phyloP scores from a whole-genome alignment of 2,113 vertebrate species.

The Bostrychus sinensis region DNA sequence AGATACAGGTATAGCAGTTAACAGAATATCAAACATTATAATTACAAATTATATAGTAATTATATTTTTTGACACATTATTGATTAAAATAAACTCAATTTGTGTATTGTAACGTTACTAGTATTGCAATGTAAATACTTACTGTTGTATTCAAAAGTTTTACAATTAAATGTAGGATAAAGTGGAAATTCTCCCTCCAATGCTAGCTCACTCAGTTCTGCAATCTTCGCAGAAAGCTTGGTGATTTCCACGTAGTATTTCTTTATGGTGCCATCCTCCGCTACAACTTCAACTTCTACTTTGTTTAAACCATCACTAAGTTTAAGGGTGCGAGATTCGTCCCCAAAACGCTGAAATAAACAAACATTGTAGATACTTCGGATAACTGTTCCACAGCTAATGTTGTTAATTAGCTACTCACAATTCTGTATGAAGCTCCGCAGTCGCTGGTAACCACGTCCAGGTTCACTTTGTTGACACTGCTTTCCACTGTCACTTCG shows the following conservation, averaged over 20 bases:
- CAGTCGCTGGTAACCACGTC: slow-evolving; percentile 58
- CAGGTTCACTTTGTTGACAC: slow-evolving; percentile 43
- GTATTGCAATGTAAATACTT: slow-evolving; percentile 40
- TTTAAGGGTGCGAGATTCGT: slow-evolving; percentile 53
- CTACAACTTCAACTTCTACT: slow-evolving; percentile 69
- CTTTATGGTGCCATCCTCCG: slow-evolving; percentile 74
- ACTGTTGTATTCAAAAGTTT: slow-evolving; percentile 64
- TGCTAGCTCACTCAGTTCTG: slow-evolving; percentile 60
- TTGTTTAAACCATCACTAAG: slow-evolving; percentile 66
- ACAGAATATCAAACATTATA: neutral
- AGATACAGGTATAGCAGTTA: too few species aligned
- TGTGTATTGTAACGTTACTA: too few species aligned
- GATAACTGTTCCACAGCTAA: too few species aligned
- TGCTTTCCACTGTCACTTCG: slow-evolving; percentile 58
- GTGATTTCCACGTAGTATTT: slow-evolving; percentile 68
- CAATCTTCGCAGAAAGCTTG: slow-evolving; percentile 61
- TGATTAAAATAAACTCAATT: too few species aligned
- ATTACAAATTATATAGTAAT: neutral
- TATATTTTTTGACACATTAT: too few species aligned
- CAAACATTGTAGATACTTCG: neutral
- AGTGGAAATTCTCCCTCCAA: slow-evolving; percentile 50
- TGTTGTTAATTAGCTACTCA: slow-evolving; percentile 49
- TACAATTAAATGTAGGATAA: slow-evolving; percentile 52
- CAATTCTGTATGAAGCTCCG: slow-evolving; percentile 65
- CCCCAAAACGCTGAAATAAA: slow-evolving; percentile 53